These are phyloP conservation scores for Microcebus jonahi DNA, from an alignment of 2,113 vertebrate genomes.

Conservation along the genomic window DNA sequence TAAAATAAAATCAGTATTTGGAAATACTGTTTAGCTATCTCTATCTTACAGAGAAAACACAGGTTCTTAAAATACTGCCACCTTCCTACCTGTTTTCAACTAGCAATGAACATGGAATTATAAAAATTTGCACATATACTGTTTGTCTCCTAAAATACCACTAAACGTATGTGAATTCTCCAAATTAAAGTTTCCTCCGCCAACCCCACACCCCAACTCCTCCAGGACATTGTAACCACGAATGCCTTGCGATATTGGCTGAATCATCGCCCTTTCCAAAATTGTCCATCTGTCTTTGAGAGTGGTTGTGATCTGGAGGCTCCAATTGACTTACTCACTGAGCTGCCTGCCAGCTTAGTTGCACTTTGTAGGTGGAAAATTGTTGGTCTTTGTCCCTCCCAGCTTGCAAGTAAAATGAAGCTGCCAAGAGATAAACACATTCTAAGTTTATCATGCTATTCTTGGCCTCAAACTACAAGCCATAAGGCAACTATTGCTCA, in stretches of 20 bases:
- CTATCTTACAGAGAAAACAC: constrained; percentile 55
- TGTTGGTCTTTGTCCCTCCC: constrained; percentile 83
- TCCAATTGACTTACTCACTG: constrained; percentile 74
- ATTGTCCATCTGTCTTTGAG: constrained; percentile 79
- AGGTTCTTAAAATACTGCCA: constrained; percentile 56
- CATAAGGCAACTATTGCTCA: constrained; percentile 84
- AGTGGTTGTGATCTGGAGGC: constrained; percentile 69
- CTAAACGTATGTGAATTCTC: constrained; percentile 50
- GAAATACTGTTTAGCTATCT: constrained; percentile 49
- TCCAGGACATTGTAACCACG: constrained; percentile 1
- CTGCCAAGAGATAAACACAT: constrained; percentile 84
- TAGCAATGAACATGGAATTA: constrained; percentile 50
- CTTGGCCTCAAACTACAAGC: constrained; percentile 82
- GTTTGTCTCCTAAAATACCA: constrained; percentile 61
- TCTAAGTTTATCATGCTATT: constrained; percentile 83
- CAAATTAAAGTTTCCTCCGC: constrained; percentile 41
- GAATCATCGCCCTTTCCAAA: constrained; percentile 69
- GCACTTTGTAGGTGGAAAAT: constrained; percentile 83
- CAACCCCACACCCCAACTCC: not conserved
- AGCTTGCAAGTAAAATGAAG: constrained; percentile 81
- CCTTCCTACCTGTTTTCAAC: constrained; percentile 70
- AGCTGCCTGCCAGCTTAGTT: constrained; percentile 74
- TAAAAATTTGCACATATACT: constrained; percentile 59
- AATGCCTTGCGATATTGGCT: constrained; percentile 55
- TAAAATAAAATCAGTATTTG: constrained; percentile 57